Evolutionary conservation across 2,888 invertebrate species (phyloP).

Genomic region (Lepeophtheirus nordmannii): DNA sequence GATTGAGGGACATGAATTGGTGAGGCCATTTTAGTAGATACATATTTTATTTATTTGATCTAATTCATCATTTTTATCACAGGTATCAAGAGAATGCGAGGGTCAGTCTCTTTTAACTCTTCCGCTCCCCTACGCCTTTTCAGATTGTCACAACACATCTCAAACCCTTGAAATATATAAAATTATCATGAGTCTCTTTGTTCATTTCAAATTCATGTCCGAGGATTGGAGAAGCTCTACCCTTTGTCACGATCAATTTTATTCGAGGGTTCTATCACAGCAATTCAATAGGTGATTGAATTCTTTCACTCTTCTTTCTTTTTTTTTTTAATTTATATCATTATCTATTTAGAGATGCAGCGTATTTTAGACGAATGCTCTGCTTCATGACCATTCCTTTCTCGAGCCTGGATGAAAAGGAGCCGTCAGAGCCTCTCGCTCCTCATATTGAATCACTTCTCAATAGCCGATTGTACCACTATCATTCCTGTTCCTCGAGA

Average conservation of each 20-base stretch:
- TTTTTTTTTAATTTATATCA: neutral
- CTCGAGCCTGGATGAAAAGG: neutral
- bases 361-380: neutral
- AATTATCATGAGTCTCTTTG: neutral
- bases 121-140: neutral
- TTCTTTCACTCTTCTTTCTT: neutral
- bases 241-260: neutral
- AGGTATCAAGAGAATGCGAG: neutral
- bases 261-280: neutral
- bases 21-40: too few relatives aligned
- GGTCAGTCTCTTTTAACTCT: neutral
- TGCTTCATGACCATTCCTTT: neutral
- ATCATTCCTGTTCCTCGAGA: neutral
- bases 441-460: neutral
- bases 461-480: neutral
- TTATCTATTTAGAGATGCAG: neutral
- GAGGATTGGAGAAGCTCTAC: neutral
- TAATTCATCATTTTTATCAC: neutral
- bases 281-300: neutral
- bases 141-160: neutral
- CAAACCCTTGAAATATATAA: neutral
- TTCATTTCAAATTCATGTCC: neutral
- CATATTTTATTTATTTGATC: too few relatives aligned
- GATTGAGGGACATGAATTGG: too few relatives aligned
- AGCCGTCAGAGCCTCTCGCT: neutral